phyloP scores from a whole-genome alignment of 2,113 vertebrate species.

The Myocastor coypus region DNA sequence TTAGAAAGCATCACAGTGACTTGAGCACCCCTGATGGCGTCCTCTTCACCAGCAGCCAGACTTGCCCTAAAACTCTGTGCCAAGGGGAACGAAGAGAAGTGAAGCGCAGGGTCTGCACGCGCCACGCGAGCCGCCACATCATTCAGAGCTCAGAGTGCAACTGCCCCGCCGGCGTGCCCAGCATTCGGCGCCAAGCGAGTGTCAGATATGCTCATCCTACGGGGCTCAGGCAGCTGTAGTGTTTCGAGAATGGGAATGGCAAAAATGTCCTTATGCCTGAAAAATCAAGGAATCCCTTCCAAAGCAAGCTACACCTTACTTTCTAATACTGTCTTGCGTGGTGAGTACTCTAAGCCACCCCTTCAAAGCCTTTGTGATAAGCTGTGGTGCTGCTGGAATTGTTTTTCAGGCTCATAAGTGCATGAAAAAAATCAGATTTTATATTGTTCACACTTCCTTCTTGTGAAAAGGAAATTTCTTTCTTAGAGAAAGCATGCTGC shows the following conservation, averaged over 20 bases:
- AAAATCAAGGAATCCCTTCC: constrained; percentile 39
- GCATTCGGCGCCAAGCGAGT: background rate
- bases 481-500: background rate
- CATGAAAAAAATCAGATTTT: background rate
- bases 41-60: background rate
- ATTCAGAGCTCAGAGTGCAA: background rate
- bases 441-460: constrained; percentile 4
- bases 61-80: constrained; percentile 32
- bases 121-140: background rate
- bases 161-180: background rate
- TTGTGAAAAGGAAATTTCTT: constrained; percentile 32
- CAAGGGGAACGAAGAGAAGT: background rate
- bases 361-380: background rate
- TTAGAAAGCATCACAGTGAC: constrained; percentile 1
- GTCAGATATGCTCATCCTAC: background rate
- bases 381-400: background rate
- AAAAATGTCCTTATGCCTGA: background rate
- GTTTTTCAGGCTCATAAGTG: background rate
- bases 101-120: background rate
- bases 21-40: background rate
- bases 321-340: constrained; percentile 28
- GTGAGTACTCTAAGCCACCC: background rate
- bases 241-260: constrained; percentile 41
- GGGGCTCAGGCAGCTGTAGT: background rate
- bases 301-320: background rate